Base-by-base conservation (phyloP, 2,113 vertebrate species). In the Ameiurus melas region DNA sequence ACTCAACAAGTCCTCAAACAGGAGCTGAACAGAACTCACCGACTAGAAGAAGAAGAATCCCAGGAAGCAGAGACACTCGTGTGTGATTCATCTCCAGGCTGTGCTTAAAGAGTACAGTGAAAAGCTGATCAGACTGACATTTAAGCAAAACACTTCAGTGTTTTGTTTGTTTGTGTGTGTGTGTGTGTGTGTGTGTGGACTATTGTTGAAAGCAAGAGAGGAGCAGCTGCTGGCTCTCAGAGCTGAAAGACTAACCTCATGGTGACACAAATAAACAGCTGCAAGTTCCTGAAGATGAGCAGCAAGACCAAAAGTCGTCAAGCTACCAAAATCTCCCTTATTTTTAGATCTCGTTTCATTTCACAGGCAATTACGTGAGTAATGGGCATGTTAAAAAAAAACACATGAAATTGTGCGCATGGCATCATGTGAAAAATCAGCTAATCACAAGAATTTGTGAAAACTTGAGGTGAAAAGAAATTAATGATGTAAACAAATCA, bases 191-290 rank as follows among this genome's bases (percentile, higher is more conserved):
- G 57, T 2, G 71, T 13, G 82, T 20, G 81, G 0, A 33, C 53
- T 22, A 20, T 36, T 36, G 78, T 58, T 83, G 58, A 83, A 83
- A 83, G 80, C 80, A 83, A 1, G 57, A 62, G 36, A 39, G 14
- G 70, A 55, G 70, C 27, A 85, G 88, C 83, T 89, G 62, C 33
- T 84, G 84, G 75, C 71, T 89, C 62, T 82, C n/a, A 16, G 43
- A n/a, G 47, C 66, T 39, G 70, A 78, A 62, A 58, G 8, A 68
- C 4, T 33, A 55, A 71, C 64, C 36, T n/a, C 62, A 64, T 39
- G 3, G 7, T 83, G 80, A 83, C 17, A 62, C 57, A 62, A 20
- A 81, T 20, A 81, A 83, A 83, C 80, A 83, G 80, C 80, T 83
- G 80, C 80, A 62, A 62, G 57, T 83, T 83, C 57, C 80, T 62